Conservation (phyloP, 1,140 invertebrate genomes). For the Cydia amplana region DNA sequence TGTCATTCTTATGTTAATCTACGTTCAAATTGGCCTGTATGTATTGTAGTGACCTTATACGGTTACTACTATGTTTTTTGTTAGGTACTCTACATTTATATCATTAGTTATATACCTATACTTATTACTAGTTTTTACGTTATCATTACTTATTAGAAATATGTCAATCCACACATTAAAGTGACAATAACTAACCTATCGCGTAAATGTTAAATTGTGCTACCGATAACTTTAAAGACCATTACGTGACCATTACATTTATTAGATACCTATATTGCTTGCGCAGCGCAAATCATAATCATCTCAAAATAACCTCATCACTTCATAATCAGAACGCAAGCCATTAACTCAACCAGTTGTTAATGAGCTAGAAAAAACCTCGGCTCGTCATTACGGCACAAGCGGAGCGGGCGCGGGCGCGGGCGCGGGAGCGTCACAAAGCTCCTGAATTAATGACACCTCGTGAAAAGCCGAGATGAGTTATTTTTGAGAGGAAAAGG, state of each 20-base stretch:
- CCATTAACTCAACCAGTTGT: conserved; percentile 63
- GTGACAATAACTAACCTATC: too few relatives aligned
- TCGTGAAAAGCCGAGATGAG: conserved; percentile 76
- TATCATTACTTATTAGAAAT: too few relatives aligned
- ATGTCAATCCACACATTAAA: too few relatives aligned
- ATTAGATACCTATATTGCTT: background rate
- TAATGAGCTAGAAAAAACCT: conserved; percentile 74
- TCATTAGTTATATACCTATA: too few relatives aligned
- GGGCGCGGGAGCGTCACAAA: conserved; percentile 46
- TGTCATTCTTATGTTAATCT: too few relatives aligned
- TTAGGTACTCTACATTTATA: too few relatives aligned
- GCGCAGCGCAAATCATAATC: background rate
- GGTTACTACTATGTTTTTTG: too few relatives aligned
- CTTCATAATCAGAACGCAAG: conserved; percentile 52
- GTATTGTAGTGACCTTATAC: too few relatives aligned
- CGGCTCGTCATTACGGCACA: conserved; percentile 57
- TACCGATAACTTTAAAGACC: background rate
- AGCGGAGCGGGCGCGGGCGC: conserved; percentile 53
- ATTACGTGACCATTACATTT: background rate
- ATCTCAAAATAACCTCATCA: conserved; percentile 11
- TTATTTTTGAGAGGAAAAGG: conserved; percentile 79
- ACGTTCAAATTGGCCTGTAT: too few relatives aligned
- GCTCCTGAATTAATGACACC: conserved; percentile 73
- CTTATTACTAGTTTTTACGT: too few relatives aligned
- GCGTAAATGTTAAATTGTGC: too few relatives aligned